Base-by-base conservation (phyloP, 2,888 invertebrate genomes). In the Toxonevra muliebris region DNA sequence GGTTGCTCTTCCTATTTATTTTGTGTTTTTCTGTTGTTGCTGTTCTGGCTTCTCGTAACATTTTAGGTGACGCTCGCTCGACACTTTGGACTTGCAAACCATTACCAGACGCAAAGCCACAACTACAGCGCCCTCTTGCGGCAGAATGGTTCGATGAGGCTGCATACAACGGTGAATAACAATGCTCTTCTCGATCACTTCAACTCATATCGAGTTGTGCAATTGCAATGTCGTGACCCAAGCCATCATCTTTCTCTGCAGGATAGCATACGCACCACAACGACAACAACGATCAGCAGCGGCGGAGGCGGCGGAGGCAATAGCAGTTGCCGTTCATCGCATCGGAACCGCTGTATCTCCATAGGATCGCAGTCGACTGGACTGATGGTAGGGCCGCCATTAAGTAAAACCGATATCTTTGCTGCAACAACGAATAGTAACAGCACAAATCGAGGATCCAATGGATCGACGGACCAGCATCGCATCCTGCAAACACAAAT, bases 181-280 rank as follows among this genome's bases (percentile, higher is more conserved):
- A 83, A 83, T 76, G 82, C 83, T 69, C 30, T 30, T 30, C 73
- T 82, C 73, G 82, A 82, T 70, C 81, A 81, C 62, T 81, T 78
- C 70, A 79, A 79, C 69, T 81, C 83, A 57, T 83, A 80, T 76
- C 82, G 82, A 42, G 81, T 83, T 73, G 79, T 81, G 61, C 82
- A 83, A 76, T 81, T 84, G 71, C 82, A 82, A 64, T 84, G 82
- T 75, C 83, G 83, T 75, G 83, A 84, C 73, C 81, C 80, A 75
- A 81, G 76, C 73, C 81, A 84, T 73, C 82, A 84, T 78, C 76
- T 84, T 73, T 83, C 84, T 73, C 79, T 82, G 75, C 83, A 84
- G 80, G 84, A 84, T 65, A 84, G 84, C 76, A 79, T 83, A 57
- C 77, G 83, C 61, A 84, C 83, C 60, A 83, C 80, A 55, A 80